Conservation (phyloP, 2,888 invertebrate species). For the Gerris lacustris region DNA sequence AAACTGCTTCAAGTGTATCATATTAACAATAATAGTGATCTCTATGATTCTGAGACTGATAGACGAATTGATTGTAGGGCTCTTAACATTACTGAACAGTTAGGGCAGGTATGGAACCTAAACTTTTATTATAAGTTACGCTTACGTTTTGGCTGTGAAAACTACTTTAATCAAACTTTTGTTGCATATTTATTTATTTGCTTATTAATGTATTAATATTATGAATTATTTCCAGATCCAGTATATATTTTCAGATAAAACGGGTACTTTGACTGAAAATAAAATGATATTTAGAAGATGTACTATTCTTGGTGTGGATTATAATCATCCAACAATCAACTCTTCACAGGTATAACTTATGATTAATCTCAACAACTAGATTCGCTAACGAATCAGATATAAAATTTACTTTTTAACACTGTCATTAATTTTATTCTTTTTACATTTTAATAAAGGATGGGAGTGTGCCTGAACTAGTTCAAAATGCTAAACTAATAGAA, state of each 20-base stretch:
- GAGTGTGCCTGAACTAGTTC: constrained; percentile 11
- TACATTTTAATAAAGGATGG: constrained; percentile 17
- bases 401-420: neutral
- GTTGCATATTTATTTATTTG: too few relatives aligned
- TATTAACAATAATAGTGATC: constrained; percentile 76
- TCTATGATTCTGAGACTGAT: constrained; percentile 73
- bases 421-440: too few relatives aligned
- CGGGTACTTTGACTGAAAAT: constrained; percentile 94
- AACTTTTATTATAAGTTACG: neutral
- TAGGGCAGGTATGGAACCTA: constrained; percentile 61
- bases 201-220: neutral
- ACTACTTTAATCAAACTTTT: neutral
- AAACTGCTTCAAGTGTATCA: constrained; percentile 92
- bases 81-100: constrained; percentile 90
- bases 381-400: neutral
- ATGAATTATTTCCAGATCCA: constrained; percentile 44
- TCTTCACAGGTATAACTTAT: constrained; percentile 16
- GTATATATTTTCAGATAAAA: constrained; percentile 94
- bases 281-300: constrained; percentile 92
- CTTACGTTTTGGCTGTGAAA: neutral
- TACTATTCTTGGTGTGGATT: constrained; percentile 78
- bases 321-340: constrained; percentile 58
- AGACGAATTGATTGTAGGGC: constrained; percentile 81
- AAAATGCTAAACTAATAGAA: constrained; percentile 1
- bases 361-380: neutral